phyloP scores from a whole-genome alignment of 2,797 vertebrate genomes.

The Labroides dimidiatus region DNA sequence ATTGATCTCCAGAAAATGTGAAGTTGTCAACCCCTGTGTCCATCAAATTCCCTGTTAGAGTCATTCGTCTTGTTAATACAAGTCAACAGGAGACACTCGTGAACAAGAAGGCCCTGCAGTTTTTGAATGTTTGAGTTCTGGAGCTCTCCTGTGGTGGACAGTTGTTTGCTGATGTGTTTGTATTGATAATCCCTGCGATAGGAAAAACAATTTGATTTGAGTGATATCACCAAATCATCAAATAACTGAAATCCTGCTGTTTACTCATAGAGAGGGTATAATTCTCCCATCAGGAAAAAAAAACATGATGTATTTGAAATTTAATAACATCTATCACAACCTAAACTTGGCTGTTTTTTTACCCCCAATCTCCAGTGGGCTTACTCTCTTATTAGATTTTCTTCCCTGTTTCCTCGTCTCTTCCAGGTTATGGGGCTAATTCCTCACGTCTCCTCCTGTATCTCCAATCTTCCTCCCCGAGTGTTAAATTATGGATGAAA shows the following conservation, averaged over 20 bases:
- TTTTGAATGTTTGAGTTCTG: conserved; percentile 28
- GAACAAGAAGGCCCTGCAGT: conserved; percentile 17
- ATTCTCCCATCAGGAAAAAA: conserved; percentile 40
- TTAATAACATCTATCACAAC: conserved; percentile 41
- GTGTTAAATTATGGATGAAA: conserved; percentile 80
- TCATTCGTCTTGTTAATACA: conserved; percentile 58
- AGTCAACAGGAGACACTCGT: conserved; percentile 45
- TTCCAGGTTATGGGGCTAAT: conserved; percentile 73
- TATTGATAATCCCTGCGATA: conserved; percentile 48
- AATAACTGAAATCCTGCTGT: conserved; percentile 48
- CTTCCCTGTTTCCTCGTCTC: conserved; percentile 46
- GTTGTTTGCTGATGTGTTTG: conserved; percentile 36
- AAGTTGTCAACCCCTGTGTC: conserved; percentile 57
- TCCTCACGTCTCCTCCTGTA: conserved; percentile 68
- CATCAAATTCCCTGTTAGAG: conserved; percentile 55
- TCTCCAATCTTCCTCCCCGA: conserved; percentile 61
- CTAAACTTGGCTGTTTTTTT: conserved; percentile 44
- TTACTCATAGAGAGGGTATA: conserved; percentile 21
- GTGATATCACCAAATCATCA: conserved; percentile 31
- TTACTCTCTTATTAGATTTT: conserved; percentile 61
- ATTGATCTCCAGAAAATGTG: conserved; percentile 58
- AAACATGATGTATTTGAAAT: conserved; percentile 43
- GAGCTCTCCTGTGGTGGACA: conserved; percentile 35
- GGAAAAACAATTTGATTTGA: conserved; percentile 16
- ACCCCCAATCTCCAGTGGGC: conserved; percentile 33